These are phyloP conservation scores for Pterocles orientalis DNA, from an alignment of 2,113 vertebrate species.

Conservation along the genomic window DNA sequence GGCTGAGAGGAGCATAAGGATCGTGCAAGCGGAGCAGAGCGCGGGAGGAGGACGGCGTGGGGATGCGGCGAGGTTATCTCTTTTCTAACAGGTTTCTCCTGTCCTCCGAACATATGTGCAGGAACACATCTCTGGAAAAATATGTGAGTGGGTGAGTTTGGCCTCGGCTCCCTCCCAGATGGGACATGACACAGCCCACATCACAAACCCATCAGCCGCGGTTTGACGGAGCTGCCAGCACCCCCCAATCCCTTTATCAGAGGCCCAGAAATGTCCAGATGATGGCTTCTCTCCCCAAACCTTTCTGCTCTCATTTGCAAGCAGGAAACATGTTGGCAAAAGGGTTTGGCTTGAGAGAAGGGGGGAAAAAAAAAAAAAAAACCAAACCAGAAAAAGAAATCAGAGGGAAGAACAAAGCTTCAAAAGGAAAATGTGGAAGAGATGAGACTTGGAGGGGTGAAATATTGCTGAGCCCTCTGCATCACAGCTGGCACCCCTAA, in stretches of 20 bases:
- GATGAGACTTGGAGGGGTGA: background rate
- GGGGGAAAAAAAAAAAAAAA: background rate
- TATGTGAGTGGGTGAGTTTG: conserved; percentile 64
- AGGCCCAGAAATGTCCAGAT: conserved; percentile 19
- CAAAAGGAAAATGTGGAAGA: background rate
- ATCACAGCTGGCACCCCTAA: background rate
- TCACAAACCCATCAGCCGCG: conserved; percentile 9
- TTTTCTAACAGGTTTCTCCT: conserved; percentile 35
- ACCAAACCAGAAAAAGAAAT: background rate
- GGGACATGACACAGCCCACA: conserved; percentile 46
- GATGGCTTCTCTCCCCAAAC: background rate
- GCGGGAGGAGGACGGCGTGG: background rate
- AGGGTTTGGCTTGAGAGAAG: background rate
- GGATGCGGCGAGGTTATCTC: background rate
- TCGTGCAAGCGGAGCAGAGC: background rate
- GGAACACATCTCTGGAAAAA: conserved; percentile 43
- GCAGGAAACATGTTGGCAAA: conserved; percentile 13
- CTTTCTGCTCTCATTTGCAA: background rate
- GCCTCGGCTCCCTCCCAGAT: conserved; percentile 39
- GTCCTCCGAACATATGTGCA: conserved; percentile 42
- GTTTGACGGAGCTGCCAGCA: conserved; percentile 37
- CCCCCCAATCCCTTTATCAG: conserved; percentile 12
- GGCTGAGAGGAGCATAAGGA: background rate
- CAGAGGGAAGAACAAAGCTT: background rate
- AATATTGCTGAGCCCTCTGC: background rate